Evolutionary conservation across 1,140 invertebrate species (phyloP).

Genomic region (Maniola jurtina): DNA sequence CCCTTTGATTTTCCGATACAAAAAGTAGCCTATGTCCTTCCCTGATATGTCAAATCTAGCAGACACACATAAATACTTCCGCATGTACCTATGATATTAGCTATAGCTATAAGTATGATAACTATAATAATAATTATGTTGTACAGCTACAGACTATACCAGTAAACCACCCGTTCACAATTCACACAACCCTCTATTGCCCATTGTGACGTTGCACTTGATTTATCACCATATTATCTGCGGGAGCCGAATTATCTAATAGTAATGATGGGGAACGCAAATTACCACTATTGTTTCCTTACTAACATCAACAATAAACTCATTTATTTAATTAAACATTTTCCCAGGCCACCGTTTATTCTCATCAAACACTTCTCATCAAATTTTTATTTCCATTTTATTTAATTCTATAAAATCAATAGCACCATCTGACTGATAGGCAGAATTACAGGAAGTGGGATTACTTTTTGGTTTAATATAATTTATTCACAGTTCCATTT

Average conservation of each 20-base stretch:
- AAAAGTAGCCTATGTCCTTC: too few species aligned
- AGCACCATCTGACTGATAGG: too few species aligned
- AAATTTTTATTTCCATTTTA: not conserved
- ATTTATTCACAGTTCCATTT: not conserved
- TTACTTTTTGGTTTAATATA: not conserved
- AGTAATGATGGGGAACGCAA: constrained; percentile 21
- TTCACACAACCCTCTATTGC: constrained; percentile 25
- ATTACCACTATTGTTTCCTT: constrained; percentile 26
- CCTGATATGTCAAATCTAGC: too few species aligned
- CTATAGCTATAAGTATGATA: too few species aligned
- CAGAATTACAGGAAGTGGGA: not conserved
- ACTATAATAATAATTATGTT: not conserved
- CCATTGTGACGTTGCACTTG: constrained; percentile 23
- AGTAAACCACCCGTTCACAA: constrained; percentile 21
- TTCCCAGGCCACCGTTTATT: constrained; percentile 4
- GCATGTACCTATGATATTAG: too few species aligned
- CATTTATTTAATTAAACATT: constrained; percentile 18
- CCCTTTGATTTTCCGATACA: too few species aligned
- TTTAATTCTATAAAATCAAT: not conserved
- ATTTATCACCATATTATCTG: constrained; percentile 31
- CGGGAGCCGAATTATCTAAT: constrained; percentile 29
- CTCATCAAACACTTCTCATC: not conserved
- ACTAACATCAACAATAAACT: constrained; percentile 13
- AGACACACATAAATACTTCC: too few species aligned
- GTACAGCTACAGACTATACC: not conserved